phyloP scores from a whole-genome alignment of 2,797 vertebrate species.

The Lindbergichthys nudifrons region DNA sequence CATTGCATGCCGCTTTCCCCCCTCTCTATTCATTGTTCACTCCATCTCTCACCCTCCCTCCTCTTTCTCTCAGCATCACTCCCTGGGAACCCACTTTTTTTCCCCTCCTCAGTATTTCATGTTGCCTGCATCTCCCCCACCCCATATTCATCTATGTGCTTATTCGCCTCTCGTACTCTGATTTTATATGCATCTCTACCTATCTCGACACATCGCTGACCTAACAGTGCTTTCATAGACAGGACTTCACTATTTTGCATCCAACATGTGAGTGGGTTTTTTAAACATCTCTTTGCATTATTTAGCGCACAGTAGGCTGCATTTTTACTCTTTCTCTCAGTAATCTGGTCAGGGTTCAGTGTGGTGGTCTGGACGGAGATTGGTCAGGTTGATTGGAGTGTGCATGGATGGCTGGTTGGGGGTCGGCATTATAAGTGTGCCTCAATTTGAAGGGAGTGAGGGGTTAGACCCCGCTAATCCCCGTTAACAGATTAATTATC shows the following conservation, averaged over 20 bases:
- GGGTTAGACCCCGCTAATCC: constrained; percentile 70
- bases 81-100: constrained; percentile 72
- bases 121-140: constrained; percentile 61
- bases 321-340: constrained; percentile 47
- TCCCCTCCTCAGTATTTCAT: constrained; percentile 62
- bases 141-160: constrained; percentile 63
- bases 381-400: constrained; percentile 61
- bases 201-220: constrained; percentile 49
- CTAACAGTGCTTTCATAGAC: constrained; percentile 47
- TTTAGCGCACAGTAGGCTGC: constrained; percentile 32
- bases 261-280: constrained; percentile 68
- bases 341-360: constrained; percentile 68
- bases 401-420: constrained; percentile 54
- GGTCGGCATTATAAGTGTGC: constrained; percentile 51
- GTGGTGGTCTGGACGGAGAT: constrained; percentile 57
- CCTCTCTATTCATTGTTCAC: constrained; percentile 73
- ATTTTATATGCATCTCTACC: constrained; percentile 69
- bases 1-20: constrained; percentile 56
- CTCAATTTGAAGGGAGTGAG: constrained; percentile 57
- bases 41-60: constrained; percentile 68
- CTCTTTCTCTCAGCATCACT: constrained; percentile 72
- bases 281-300: constrained; percentile 39
- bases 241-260: constrained; percentile 64
- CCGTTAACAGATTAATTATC: constrained; percentile 79
- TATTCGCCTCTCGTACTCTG: constrained; percentile 56